Base-by-base conservation (phyloP, 2,888 invertebrate genomes). In the Endotricha flammealis region DNA sequence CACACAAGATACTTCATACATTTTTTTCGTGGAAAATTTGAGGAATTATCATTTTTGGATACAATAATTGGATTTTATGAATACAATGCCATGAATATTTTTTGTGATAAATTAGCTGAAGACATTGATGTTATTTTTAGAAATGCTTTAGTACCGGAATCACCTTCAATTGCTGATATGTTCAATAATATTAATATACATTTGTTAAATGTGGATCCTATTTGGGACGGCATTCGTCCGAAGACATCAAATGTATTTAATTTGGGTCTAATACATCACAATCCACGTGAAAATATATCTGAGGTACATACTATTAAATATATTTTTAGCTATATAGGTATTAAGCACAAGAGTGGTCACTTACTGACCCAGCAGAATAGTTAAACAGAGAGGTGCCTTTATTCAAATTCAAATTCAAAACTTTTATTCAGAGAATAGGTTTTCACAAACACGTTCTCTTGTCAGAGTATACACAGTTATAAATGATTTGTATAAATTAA, bases 201-300 rank as follows among this genome's bases (percentile, higher is more conserved):
- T 2, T 54, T 68, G 11, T 5, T 69, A 3, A 67, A 65, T 36
- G 36, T 49, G 0, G 40, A 60, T 46, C 55, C 65, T 0, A 44
- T 68, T 10, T 68, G 63, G 56, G 52, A 52, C 2, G 44, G 51
- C 0, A 65, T 60, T 32, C 46, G 51, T 11, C 68, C 69, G 2
- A 48, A 57, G 0, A 66, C 69, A 1, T 55, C 57, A 64, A 17
- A 53, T 72, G 4, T 4, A 16, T 16, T 16, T 4, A 16, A 6
- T 6, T 4, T 16, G 6, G 16, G 16, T n/a, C n/a, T n/a, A n/a
- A n/a, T n/a, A n/a, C n/a, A n/a, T n/a, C n/a, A n/a, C n/a, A n/a
- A n/a, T n/a, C n/a, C n/a, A n/a, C n/a, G n/a, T n/a, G n/a, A n/a
- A n/a, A n/a, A n/a, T n/a, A n/a, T n/a, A n/a, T n/a, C n/a, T n/a